Evolutionary conservation across 2,888 invertebrate species (phyloP), one percentile per base, ranked within the genome.

Genomic region (Platerodrilus igneus): DNA sequence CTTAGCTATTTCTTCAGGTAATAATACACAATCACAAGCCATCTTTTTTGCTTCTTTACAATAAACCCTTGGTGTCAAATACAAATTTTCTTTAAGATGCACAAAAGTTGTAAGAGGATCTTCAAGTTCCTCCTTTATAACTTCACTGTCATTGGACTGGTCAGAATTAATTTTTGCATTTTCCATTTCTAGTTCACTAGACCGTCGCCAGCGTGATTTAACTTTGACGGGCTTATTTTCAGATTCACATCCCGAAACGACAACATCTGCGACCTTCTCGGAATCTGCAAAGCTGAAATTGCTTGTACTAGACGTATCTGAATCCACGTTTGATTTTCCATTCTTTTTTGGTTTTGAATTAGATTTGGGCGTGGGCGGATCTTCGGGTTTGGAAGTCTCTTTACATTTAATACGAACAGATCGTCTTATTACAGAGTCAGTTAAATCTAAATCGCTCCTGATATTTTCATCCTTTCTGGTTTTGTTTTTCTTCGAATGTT

Each of bases 11-110:
- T 96, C 96, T 53, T 94, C 94, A 62, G 84, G 81, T 36, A 88
- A 87, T 50, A 94, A 75, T 60, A 88, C 86, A 67, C 96, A 97
- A 68, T 96, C 96, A 68, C 96, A 96, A 17, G 85, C 79, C 95
- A 96, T 95, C 55, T 89, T 81, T 53, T 86, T 86, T 1, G 90
- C 88, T 66, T 95, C 93, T 62, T 88, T 92, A 66, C 88, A 91
- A 41, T 83, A 80, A 64, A 85, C 85, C 64, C 90, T 78, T 52
- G 90, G 90, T 21, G 79, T 79, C 44, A 88, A 75, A 69, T 92
- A 94, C 47, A 86, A 77, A 71, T 94, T 94, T 63, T 93, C 92
- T 34, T 79, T 79, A 30, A 94, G 77, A 55, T 81, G 78, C 45
- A 84, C 79, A 67, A 86, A 94, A 55, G 83, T 83, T 44, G 83